phyloP scores from a whole-genome alignment of 2,888 invertebrate species.

The Chorisops tibialis region DNA sequence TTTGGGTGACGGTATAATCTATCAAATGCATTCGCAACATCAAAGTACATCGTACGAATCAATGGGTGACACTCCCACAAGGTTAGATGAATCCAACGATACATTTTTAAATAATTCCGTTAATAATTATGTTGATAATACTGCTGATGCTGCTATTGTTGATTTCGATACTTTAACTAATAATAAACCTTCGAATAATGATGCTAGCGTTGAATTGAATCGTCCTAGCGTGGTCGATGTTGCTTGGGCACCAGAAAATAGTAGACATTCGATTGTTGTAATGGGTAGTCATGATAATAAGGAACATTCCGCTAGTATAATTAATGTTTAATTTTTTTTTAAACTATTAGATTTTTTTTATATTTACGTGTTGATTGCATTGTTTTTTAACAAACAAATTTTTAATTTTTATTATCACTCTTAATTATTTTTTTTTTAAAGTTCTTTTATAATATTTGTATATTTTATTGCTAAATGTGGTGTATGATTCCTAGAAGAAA shows the following conservation, averaged over 20 bases:
- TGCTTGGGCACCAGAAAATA: constrained; percentile 16
- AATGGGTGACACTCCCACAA: constrained; percentile 76
- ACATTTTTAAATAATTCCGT: constrained; percentile 45
- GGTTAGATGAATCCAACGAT: constrained; percentile 62
- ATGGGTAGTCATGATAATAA: constrained; percentile 24
- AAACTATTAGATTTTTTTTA: background rate
- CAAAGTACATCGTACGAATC: constrained; percentile 77
- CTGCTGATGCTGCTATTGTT: constrained; percentile 34
- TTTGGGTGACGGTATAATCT: constrained; percentile 86
- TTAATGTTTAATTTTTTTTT: constrained; percentile 28
- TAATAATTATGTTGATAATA: constrained; percentile 28
- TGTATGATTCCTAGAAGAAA: background rate
- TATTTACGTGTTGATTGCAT: background rate
- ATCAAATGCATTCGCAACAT: constrained; percentile 71
- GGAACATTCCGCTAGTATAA: constrained; percentile 29
- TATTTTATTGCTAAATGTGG: background rate
- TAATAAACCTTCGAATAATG: constrained; percentile 26
- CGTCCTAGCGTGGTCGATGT: constrained; percentile 13
- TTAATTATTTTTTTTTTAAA: background rate
- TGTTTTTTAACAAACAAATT: background rate
- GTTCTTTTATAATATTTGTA: background rate
- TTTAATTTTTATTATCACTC: background rate
- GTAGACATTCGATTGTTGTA: constrained; percentile 23
- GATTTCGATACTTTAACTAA: constrained; percentile 28
- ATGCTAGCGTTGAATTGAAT: constrained; percentile 30